Evolutionary conservation across 1,140 invertebrate genomes (phyloP), one percentile per base, ranked within the genome.

Genomic region (Bacillus rossius): DNA sequence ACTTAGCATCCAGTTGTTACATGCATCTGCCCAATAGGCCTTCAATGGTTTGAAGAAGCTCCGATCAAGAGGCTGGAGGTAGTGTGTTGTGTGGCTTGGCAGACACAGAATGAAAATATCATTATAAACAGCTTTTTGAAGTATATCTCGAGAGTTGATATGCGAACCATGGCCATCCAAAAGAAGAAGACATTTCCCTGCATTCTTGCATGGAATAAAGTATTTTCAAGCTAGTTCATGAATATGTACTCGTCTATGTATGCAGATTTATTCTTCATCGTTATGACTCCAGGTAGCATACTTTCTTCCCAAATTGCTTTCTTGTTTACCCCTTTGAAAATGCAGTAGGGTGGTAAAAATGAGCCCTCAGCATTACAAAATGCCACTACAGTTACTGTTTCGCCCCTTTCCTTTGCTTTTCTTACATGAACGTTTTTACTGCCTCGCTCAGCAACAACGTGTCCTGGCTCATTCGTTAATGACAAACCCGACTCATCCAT

Each of bases 81-180:
- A 64, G 53, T 71, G 66, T 14, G 75, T 75, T 14, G 64, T 70
- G 48, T 75, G 70, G 50, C 69, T 71, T 13, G 69, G 69, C 55
- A 74, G 62, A 51, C 67, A 74, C 14, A 74, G 29, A 20, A 76
- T 56, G 54, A 67, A 65, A 14, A 75, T 60, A 41, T 72, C 59
- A 64, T 75, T 73, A 25, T 70, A 45, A 7, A 54, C 23, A 59
- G 72, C 68, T 59, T 65, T 57, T 62, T 73, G 38, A 45, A n/a
- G n/a, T n/a, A 72, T 62, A 37, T 71, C 60, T 22, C 64, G 7
- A 29, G 45, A 41, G 55, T 57, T 66, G 20, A 51, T 65, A 53
- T 73, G 72, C 19, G 72, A 73, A 23, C 64, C 59, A 62, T 76
- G 71, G 13, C 71, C n/a, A n/a, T n/a, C n/a, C n/a, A n/a, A n/a